Evolutionary conservation across 1,140 invertebrate species (phyloP).

Genomic region (Drosophila bocki): DNA sequence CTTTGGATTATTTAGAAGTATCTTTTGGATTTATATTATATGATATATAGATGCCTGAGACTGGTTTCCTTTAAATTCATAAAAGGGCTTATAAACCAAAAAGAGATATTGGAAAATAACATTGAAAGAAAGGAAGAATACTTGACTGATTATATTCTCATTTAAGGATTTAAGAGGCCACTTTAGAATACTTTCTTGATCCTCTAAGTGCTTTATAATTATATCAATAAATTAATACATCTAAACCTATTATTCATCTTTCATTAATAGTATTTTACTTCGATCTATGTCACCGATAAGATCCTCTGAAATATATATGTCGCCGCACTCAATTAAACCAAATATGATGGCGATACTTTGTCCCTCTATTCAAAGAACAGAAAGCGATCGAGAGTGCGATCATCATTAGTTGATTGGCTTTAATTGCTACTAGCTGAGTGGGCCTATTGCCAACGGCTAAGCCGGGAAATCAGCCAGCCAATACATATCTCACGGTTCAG

Average conservation of each 20-base stretch:
- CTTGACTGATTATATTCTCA: too few relatives aligned
- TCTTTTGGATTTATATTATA: too few relatives aligned
- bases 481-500: slow-evolving; percentile 74
- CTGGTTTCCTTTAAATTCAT: not conserved
- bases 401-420: slow-evolving; percentile 66
- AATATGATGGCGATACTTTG: not conserved
- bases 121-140: too few relatives aligned
- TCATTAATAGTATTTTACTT: not conserved
- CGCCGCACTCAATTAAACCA: slow-evolving; percentile 2
- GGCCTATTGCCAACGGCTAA: slow-evolving; percentile 19
- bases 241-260: not conserved
- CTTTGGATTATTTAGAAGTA: too few relatives aligned
- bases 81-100: too few relatives aligned
- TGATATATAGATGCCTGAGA: not conserved
- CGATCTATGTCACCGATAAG: slow-evolving; percentile 13
- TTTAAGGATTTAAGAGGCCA: not conserved
- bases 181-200: not conserved
- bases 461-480: slow-evolving; percentile 41
- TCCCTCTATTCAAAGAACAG: slow-evolving; percentile 3
- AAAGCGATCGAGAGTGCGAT: slow-evolving; percentile 37
- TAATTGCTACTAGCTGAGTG: slow-evolving; percentile 37
- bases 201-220: not conserved
- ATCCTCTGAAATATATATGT: not conserved
- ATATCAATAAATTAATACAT: not conserved
- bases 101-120: too few relatives aligned